Evolutionary conservation across 2,113 vertebrate genomes (phyloP).

Genomic region (Anolis carolinensis): DNA sequence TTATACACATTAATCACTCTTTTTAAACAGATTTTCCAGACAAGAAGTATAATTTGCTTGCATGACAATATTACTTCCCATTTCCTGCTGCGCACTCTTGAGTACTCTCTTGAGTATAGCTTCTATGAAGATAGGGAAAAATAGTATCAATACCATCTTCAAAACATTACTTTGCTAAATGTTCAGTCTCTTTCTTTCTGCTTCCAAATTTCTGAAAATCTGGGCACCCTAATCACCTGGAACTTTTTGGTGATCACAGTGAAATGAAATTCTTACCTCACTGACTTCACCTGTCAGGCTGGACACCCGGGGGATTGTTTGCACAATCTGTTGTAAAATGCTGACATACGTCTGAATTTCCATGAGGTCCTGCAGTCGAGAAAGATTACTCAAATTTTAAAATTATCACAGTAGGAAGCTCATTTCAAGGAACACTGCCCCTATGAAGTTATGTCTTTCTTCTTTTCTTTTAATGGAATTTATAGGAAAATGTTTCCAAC

Average conservation of each 20-base stretch:
- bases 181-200: background rate
- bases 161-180: background rate
- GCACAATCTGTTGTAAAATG: conserved; percentile 91
- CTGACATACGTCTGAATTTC: conserved; percentile 94
- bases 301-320: conserved; percentile 80
- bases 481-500: too few relatives aligned
- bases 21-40: background rate
- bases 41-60: background rate
- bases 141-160: background rate
- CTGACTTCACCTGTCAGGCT: conserved; percentile 75
- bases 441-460: background rate
- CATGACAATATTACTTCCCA: background rate
- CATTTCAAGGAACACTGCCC: background rate
- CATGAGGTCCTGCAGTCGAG: conserved; percentile 85
- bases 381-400: conserved; percentile 31
- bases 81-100: background rate
- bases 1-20: background rate
- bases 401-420: background rate
- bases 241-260: background rate
- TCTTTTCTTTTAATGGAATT: background rate
- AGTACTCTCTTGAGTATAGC: background rate
- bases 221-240: background rate
- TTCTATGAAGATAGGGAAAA: background rate
- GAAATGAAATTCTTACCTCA: conserved; percentile 77
- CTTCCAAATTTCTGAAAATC: background rate